Percentiles rank a stretch among this genome's conserved stretches.
Evolutionary conservation across 2,797 vertebrate genomes (phyloP).

Genomic region (Chrysocyon brachyurus): DNA sequence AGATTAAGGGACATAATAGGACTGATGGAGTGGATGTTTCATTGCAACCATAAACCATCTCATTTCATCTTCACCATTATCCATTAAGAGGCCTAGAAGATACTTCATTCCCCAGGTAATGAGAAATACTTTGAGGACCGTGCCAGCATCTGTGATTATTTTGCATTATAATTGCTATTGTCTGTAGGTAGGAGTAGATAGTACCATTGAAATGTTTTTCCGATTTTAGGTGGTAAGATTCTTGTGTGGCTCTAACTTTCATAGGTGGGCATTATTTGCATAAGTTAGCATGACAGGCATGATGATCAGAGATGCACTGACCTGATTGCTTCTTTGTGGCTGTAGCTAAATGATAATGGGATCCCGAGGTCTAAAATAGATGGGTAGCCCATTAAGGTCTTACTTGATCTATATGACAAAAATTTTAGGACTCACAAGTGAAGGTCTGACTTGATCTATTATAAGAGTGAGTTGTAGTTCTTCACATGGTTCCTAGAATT

Average conservation of each 20-base stretch:
- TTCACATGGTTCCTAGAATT: not conserved
- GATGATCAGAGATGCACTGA: not conserved
- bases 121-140: slow-evolving; percentile 15
- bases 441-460: not conserved
- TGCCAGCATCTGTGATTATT: not conserved
- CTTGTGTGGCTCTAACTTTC: not conserved
- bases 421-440: not conserved
- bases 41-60: not conserved
- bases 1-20: not conserved
- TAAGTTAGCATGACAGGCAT: not conserved
- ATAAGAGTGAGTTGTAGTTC: not conserved
- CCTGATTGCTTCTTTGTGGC: not conserved
- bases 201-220: not conserved
- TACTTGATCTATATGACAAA: not conserved
- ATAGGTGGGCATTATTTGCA: not conserved
- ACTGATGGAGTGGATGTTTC: not conserved
- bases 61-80: not conserved
- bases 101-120: not conserved
- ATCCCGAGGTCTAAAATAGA: slow-evolving; percentile 8
- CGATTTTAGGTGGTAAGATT: not conserved
- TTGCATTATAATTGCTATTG: not conserved
- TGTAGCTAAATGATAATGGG: not conserved
- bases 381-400: not conserved
- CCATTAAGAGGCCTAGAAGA: not conserved
- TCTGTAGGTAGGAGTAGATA: not conserved